Base-by-base conservation (phyloP, 2,888 invertebrate genomes). In the Autographa gamma region DNA sequence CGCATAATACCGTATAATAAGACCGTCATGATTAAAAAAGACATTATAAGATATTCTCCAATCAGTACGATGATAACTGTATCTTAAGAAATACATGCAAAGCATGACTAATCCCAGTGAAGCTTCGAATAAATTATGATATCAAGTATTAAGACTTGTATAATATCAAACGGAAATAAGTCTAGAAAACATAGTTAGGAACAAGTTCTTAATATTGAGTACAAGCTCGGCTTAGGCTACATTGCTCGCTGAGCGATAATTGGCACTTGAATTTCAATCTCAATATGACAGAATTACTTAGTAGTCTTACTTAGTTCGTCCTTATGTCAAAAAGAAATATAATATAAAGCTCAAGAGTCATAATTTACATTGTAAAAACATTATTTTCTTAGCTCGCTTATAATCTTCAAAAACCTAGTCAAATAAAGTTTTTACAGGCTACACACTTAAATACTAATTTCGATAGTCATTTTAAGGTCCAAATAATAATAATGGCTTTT, bases 141-240 rank as follows among this genome's bases (percentile, higher is more conserved):
- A 32, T 41, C 58, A 41, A 25, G 56, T 38, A 58, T 19, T 77
- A 65, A 75, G 63, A 64, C 69, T 70, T 73, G 32, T 56, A 66
- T 68, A 61, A 73, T 52, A 61, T 63, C 13, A 43, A 66, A 60
- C 52, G 73, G 73, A 80, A 69, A 80, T 79, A 60, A 60, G 66
- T 68, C 56, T 70, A 77, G 80, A 66, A 64, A 73, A 66, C 60
- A 19, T 18, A 54, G 69, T 60, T 69, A 70, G 52, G 32, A 80
- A 71, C 79, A 34, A 69, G 78, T 79, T 79, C 56, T 67, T 66
- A 60, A 77, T 77, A 61, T 25, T 7, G 9, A 58, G 68, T 77
- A 48, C 58, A 41, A 7, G 60, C 59, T 66, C 9, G 0, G 9
- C 6, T 48, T 0, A 34, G 43, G 66, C 25, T 16, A 25, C 54